Evolutionary conservation across 2,113 vertebrate species (phyloP), one percentile per base, ranked within the genome.

Genomic region (Atrichornis clamosus): DNA sequence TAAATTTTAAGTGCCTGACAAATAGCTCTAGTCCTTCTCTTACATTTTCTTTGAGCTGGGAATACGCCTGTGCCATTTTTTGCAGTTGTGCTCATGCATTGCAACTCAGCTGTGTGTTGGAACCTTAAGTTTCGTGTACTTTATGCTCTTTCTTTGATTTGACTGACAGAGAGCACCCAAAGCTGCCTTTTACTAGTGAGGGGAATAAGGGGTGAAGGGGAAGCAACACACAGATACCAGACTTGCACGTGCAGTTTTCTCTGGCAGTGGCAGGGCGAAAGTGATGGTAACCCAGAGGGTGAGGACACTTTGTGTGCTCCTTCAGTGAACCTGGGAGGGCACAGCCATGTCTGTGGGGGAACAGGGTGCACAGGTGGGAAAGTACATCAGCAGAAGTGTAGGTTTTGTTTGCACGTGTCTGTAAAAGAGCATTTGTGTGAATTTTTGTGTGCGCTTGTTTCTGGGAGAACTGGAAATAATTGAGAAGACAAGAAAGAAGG

Each of bases 1-100:
- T 84, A 84, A 89, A 93, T 95, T 97, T 39, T 95, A 96, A 96
- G 95, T 90, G 87, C 91, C 97, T 97, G 97, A 96, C 91, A 96
- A 97, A 97, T 96, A 96, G 82, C 93, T 96, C 75, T 92, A 78
- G 87, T 92, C 96, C 95, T 94, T 92, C 53, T 37, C 32, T 93
- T 97, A 10, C 59, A 16, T 97, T 98, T 98, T 87, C 92, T 95
- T 79, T 81, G 80, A 55, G 52, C 60, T 63, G 86, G 59, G 82
- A 47, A 24, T 20, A 21, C 0, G 26, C 33, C 56, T 81, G 39
- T 55, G 76, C 69, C 22, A 5, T 65, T 77, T 91, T 77, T 83
- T 90, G 33, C 23, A 3, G 33, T 47, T 77, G 33, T 47, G 55
- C 50, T 85, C 59, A 1, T 53, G 47, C 46, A 23, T 20, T 86